Conservation (phyloP, 2,888 invertebrate species). For the Nomada flava region DNA sequence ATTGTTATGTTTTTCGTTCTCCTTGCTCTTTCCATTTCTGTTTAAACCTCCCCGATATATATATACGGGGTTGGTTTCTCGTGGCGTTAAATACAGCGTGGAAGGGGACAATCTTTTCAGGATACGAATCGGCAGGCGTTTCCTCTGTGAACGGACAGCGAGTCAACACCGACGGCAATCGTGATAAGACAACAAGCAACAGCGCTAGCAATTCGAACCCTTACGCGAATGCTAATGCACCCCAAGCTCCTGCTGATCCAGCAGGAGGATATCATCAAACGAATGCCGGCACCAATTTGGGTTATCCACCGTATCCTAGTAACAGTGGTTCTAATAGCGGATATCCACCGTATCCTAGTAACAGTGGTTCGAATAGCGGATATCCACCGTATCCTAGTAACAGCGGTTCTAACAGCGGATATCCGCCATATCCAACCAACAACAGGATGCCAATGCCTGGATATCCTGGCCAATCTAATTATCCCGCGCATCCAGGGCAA, state of each 20-base stretch:
- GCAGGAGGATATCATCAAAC: conserved; percentile 63
- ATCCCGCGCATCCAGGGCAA: conserved; percentile 59
- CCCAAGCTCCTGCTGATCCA: conserved; percentile 74
- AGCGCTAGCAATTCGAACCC: conserved; percentile 76
- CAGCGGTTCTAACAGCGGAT: conserved; percentile 71
- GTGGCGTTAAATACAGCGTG: conserved; percentile 30
- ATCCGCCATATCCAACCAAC: conserved; percentile 79
- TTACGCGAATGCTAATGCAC: conserved; percentile 80
- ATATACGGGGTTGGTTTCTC: neutral
- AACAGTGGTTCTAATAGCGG: conserved; percentile 66
- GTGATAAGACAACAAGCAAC: conserved; percentile 62
- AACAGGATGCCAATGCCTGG: conserved; percentile 78
- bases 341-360: conserved; percentile 69
- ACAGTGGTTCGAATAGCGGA: conserved; percentile 61
- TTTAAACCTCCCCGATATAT: neutral
- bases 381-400: conserved; percentile 71
- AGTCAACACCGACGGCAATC: conserved; percentile 44
- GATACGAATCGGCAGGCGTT: conserved; percentile 80
- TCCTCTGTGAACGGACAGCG: conserved; percentile 79
- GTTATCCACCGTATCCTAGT: conserved; percentile 77
- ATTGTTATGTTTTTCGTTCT: neutral
- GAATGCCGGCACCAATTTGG: conserved; percentile 73
- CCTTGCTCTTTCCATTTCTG: neutral
- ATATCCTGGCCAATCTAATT: conserved; percentile 57
- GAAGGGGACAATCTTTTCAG: conserved; percentile 75